Evolutionary conservation across 2,797 vertebrate genomes (phyloP).

Genomic region (Enteromius treurensis): DNA sequence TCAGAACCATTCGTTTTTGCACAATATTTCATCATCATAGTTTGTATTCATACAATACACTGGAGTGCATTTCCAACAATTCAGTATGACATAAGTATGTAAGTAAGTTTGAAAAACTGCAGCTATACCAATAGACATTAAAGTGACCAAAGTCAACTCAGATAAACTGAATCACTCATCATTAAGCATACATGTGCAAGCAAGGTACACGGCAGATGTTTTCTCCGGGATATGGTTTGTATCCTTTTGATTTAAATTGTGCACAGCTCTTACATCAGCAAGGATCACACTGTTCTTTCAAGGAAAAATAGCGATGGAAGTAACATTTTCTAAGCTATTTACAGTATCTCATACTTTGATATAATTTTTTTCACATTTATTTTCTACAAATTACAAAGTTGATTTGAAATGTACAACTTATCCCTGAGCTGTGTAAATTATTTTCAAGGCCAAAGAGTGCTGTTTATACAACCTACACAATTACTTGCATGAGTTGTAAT

Average conservation of each 20-base stretch:
- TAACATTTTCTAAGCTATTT: not conserved
- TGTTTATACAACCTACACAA: not conserved
- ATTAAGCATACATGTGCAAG: constrained; percentile 57
- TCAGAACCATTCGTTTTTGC: constrained; percentile 66
- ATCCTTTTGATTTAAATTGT: constrained; percentile 1
- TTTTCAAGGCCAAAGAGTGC: not conserved
- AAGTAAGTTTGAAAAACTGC: constrained; percentile 65
- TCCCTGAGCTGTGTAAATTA: not conserved
- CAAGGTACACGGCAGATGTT: constrained; percentile 24
- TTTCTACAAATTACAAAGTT: not conserved
- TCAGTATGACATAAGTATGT: constrained; percentile 68
- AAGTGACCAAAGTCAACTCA: constrained; percentile 59
- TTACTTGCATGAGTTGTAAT: not conserved
- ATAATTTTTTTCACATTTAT: not conserved
- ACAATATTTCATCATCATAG: constrained; percentile 68
- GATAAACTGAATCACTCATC: constrained; percentile 67
- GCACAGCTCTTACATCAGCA: not conserved
- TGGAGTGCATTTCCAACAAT: constrained; percentile 68
- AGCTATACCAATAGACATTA: constrained; percentile 63
- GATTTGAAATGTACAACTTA: constrained; percentile 4
- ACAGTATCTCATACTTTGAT: not conserved
- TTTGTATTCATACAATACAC: constrained; percentile 65
- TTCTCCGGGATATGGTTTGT: not conserved
- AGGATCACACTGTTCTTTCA: not conserved
- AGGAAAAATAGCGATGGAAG: not conserved